Percentiles rank a stretch among this genome's conserved stretches.
Evolutionary conservation across 2,797 vertebrate genomes (phyloP).

Genomic region (Gadopsis bispinosus): DNA sequence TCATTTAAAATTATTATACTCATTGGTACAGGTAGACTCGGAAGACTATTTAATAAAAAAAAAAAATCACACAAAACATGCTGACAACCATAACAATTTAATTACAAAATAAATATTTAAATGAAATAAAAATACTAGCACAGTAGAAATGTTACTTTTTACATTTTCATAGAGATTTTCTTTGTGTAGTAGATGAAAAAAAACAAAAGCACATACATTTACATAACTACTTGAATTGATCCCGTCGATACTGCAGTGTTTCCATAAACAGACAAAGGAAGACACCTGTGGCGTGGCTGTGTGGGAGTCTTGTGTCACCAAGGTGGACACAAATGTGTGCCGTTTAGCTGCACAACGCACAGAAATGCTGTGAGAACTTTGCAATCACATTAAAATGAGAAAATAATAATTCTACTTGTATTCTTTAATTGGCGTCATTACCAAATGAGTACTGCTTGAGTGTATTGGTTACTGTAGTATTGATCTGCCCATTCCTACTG

Average conservation of each 20-base stretch:
- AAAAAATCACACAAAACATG: conserved; percentile 41
- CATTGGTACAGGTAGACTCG: background rate
- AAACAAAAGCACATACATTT: conserved; percentile 13
- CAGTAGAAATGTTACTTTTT: conserved; percentile 46
- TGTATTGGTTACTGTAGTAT: conserved; percentile 16
- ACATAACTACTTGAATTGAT: conserved; percentile 44
- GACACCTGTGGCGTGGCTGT: conserved; percentile 36
- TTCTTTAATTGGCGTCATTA: conserved; percentile 12
- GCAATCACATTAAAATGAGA: conserved; percentile 2
- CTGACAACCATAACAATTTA: conserved; percentile 57
- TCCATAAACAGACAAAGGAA: conserved; percentile 51
- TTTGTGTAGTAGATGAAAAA: conserved; percentile 50
- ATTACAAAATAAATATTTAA: conserved; percentile 77
- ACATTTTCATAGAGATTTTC: conserved; percentile 63
- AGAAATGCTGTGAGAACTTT: conserved; percentile 16
- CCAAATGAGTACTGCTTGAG: conserved; percentile 12
- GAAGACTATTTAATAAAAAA: conserved; percentile 30
- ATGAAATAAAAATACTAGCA: conserved; percentile 60
- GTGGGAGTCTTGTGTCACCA: conserved; percentile 22
- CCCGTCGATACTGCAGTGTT: conserved; percentile 44
- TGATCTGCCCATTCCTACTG: background rate
- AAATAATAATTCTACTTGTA: background rate
- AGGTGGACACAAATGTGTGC: background rate
- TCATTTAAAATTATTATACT: background rate
- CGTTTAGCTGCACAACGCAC: conserved; percentile 22